Percentiles rank a stretch among this genome's conserved stretches.
Conservation (phyloP, 2,797 vertebrate genomes). For the Oreonectes daqikongensis region DNA sequence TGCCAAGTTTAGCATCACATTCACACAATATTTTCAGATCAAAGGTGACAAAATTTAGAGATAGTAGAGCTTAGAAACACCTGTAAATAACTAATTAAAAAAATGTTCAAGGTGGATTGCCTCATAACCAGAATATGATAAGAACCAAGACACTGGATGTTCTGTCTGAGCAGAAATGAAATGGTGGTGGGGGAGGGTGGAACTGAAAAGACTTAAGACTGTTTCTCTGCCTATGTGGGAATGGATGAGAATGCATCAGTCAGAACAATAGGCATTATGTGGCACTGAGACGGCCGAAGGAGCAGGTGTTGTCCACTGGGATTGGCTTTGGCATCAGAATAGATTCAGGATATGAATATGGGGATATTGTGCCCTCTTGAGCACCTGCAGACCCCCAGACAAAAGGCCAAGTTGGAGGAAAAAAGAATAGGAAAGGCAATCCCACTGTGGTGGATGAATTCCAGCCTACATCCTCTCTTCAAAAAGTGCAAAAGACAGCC, state of each 20-base stretch:
- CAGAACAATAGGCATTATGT: constrained; percentile 69
- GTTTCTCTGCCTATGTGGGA: constrained; percentile 57
- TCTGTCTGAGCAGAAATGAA: not conserved
- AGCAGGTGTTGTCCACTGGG: constrained; percentile 76
- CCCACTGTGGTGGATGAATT: constrained; percentile 58
- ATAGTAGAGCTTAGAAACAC: not conserved
- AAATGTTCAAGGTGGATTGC: not conserved
- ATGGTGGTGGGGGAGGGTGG: not conserved
- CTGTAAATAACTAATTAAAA: not conserved
- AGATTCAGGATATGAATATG: constrained; percentile 80
- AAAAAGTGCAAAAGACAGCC: constrained; percentile 52
- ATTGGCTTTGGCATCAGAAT: constrained; percentile 68
- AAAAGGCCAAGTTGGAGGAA: constrained; percentile 62
- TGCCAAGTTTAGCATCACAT: constrained; percentile 1
- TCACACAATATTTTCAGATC: constrained; percentile 35
- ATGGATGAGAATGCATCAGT: constrained; percentile 61
- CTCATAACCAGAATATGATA: constrained; percentile 18
- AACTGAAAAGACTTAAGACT: constrained; percentile 50
- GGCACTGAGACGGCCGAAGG: constrained; percentile 56
- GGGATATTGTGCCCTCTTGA: constrained; percentile 70
- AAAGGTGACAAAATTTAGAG: constrained; percentile 21
- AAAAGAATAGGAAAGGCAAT: constrained; percentile 71
- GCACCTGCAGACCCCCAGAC: constrained; percentile 75
- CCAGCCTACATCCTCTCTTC: constrained; percentile 59
- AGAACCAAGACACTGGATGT: constrained; percentile 43